Conservation (phyloP, 2,113 vertebrate genomes). For the Echinops telfairi region DNA sequence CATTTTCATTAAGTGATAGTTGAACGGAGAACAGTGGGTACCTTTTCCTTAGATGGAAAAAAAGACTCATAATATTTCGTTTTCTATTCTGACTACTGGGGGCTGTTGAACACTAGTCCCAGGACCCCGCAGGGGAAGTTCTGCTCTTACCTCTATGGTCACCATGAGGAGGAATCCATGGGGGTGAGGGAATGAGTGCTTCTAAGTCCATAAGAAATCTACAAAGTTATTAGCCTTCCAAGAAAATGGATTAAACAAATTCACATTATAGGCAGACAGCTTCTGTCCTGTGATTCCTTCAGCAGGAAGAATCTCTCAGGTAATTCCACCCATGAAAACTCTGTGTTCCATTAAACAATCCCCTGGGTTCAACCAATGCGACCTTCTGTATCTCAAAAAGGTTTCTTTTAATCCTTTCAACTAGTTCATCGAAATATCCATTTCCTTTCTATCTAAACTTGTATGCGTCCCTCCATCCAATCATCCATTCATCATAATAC, state of each 20-base stretch:
- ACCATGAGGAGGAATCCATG: no score
- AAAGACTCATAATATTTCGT: background rate
- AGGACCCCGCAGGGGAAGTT: no score
- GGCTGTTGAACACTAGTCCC: background rate
- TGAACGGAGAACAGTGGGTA: slow-evolving; percentile 17
- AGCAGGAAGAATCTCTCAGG: background rate
- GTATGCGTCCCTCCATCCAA: background rate
- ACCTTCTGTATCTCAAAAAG: background rate
- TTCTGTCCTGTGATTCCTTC: background rate
- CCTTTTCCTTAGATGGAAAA: slow-evolving; percentile 49
- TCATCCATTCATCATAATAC: background rate
- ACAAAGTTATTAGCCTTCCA: background rate
- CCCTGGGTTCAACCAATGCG: background rate
- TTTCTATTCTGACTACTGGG: background rate
- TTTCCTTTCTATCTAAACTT: background rate
- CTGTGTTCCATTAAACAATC: background rate
- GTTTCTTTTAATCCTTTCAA: background rate
- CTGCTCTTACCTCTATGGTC: no score
- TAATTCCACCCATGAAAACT: background rate
- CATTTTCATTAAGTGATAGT: slow-evolving; percentile 70
- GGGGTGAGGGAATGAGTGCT: no score
- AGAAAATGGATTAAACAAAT: background rate
- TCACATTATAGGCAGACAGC: background rate
- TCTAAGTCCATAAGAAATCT: background rate
- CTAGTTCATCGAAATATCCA: background rate